Evolutionary conservation across 2,113 vertebrate species (phyloP).

Genomic region (Nothocercus julius): DNA sequence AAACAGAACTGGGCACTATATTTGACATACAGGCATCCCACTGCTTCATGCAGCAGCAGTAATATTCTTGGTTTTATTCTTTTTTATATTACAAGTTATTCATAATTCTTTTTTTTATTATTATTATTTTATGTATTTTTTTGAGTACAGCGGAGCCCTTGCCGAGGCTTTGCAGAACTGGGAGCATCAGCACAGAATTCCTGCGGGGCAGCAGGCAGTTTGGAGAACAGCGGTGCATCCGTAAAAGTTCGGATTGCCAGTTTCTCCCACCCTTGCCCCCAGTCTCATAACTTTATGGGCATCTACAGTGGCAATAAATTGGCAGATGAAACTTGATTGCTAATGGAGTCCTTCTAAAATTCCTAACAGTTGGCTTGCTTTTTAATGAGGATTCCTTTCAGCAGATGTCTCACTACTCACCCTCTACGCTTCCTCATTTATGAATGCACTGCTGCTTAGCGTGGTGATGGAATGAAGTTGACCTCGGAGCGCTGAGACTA

Average conservation of each 20-base stretch:
- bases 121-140: no score
- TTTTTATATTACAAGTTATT: neutral
- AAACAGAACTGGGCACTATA: neutral
- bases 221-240: fast-evolving
- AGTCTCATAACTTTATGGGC: neutral
- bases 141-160: neutral
- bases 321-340: neutral
- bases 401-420: neutral
- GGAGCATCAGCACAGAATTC: fast-evolving
- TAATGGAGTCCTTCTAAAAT: neutral
- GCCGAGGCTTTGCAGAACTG: neutral
- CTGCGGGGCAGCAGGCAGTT: neutral
- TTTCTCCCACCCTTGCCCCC: neutral
- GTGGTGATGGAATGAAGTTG: neutral
- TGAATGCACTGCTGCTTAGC: neutral
- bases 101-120: no score
- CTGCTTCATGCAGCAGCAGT: neutral
- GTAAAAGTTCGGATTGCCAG: no score
- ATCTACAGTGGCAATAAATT: neutral
- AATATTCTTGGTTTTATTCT: neutral
- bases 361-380: neutral
- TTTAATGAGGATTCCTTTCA: neutral
- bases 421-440: no score
- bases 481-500: neutral
- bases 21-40: fast-evolving